Conservation (phyloP, 2,797 vertebrate genomes). For the Florisuga fusca region DNA sequence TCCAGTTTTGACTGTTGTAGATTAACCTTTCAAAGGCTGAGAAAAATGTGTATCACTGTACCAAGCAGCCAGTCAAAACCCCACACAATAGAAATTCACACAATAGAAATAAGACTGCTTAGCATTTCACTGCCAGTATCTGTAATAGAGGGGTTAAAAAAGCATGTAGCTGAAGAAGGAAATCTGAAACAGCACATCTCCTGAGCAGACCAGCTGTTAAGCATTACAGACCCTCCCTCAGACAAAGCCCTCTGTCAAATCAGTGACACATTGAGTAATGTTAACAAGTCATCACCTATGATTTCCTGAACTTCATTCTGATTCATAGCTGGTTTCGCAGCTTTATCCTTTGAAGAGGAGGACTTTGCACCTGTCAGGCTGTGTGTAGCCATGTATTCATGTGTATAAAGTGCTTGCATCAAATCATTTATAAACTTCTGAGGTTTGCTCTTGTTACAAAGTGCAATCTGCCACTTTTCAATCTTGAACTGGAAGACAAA, state of each 20-base stretch:
- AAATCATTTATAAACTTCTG: slow-evolving; percentile 83
- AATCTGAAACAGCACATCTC: slow-evolving; percentile 1
- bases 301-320: slow-evolving; percentile 83
- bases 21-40: not conserved
- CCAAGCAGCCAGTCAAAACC: not conserved
- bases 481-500: slow-evolving; percentile 81
- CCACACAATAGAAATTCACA: not conserved
- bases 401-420: slow-evolving; percentile 83
- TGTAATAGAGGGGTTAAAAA: slow-evolving; percentile 4
- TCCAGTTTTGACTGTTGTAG: not conserved
- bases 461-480: slow-evolving; percentile 82
- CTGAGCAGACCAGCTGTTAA: not conserved
- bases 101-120: not conserved
- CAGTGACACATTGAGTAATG: not conserved
- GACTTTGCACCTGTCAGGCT: slow-evolving; percentile 81
- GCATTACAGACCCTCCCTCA: not conserved
- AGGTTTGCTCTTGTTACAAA: slow-evolving; percentile 82
- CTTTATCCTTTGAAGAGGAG: slow-evolving; percentile 80
- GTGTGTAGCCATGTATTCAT: slow-evolving; percentile 82
- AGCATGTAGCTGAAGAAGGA: not conserved
- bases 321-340: slow-evolving; percentile 81
- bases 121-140: not conserved
- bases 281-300: slow-evolving; percentile 75
- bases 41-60: not conserved
- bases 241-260: slow-evolving; percentile 6